Base-by-base conservation (phyloP, 2,113 vertebrate species). In the Tauraco erythrolophus region DNA sequence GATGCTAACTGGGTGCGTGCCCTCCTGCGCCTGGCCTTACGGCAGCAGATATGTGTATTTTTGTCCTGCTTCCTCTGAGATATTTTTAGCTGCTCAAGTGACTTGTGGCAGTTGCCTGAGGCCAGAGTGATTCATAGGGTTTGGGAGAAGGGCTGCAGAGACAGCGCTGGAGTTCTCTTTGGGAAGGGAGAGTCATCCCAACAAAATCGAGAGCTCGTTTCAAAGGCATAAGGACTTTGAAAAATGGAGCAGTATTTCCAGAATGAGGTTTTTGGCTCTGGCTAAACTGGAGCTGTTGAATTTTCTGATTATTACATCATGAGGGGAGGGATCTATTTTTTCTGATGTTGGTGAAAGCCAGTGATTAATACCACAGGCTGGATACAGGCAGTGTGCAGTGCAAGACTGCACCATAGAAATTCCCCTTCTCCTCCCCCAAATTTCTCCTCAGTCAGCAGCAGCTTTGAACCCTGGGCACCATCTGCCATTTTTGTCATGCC, bases 81-180 rank as follows among this genome's bases (percentile, higher is more conserved):
- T 97, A 96, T 94, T 96, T 97, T 96, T 97, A 96, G 91, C 58
- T 2, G 1, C 86, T 97, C 77, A 65, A 95, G 83, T 92, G 93
- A 95, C 88, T 92, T 90, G 88, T 93, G 95, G 86, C 93, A 89
- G 88, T 87, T 92, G 86, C 96, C 93, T 0, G 53, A 95, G 94
- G 95, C 92, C 86, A 56, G 56, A 50, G 91, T 96, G 96, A 96
- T 94, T 93, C 92, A 94, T 3, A 21, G 1, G 6, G 41, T 43
- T 70, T 89, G 77, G 71, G 91, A 93, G 88, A 19, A 65, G 33
- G 72, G 39, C 65, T 51, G 60, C 60, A 30, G 65, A 69, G 57
- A 28, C 19, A 21, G 83, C 2, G 28, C 88, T 84, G 92, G 84
- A 82, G 53, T 5, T 11, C 68, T 86, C n/a, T 39, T 88, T 33